These are phyloP conservation scores for Fukomys damarensis DNA, from an alignment of 2,113 vertebrate genomes.

Conservation along the genomic window DNA sequence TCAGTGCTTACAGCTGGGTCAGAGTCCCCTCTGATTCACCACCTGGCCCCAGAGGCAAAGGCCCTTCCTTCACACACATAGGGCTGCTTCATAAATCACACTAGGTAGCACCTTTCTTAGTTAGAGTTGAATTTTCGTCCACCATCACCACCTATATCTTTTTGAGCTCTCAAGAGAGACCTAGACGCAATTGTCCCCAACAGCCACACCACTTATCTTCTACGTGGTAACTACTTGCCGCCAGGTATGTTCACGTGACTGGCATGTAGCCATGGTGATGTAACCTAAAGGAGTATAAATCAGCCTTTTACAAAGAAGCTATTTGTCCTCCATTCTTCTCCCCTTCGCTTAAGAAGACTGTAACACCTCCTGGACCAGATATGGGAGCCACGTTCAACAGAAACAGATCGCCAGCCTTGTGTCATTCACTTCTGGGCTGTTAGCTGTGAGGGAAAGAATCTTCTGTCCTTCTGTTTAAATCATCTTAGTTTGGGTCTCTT, in stretches of 20 bases:
- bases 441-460: background rate
- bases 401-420: background rate
- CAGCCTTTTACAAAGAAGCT: background rate
- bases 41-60: background rate
- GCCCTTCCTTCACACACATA: background rate
- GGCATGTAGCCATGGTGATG: background rate
- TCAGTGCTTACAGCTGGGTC: background rate
- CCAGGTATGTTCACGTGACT: background rate
- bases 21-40: background rate
- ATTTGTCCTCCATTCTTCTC: background rate
- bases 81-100: background rate
- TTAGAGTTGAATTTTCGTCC: background rate
- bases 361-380: background rate
- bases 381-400: background rate
- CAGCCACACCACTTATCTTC: background rate
- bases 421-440: background rate
- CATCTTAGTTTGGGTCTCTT: background rate
- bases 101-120: background rate
- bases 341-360: background rate
- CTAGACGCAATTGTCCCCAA: background rate
- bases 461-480: background rate
- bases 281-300: background rate
- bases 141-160: background rate
- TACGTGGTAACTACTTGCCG: background rate
- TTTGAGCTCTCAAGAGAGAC: background rate